Base-by-base conservation (phyloP, 2,113 vertebrate genomes). In the Antechinus stuartii region DNA sequence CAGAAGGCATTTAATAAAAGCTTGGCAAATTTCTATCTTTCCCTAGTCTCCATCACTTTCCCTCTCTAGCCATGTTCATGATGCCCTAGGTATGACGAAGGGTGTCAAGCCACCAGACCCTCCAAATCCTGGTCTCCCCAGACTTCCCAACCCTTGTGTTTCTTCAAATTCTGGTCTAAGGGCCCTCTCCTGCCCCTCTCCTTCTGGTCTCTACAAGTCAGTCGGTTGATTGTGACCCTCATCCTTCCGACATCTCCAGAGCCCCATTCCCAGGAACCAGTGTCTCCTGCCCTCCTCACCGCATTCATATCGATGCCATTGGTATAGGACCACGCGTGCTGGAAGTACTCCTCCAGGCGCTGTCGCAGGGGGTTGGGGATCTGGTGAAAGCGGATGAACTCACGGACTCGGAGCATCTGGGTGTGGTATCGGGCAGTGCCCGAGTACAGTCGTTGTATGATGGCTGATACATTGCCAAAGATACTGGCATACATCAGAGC, bases 401-500 rank as follows among this genome's bases (percentile, higher is more conserved):
- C 99, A 2, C 99, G 97, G 26, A 99, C 99, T 0, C 99, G 97
- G 90, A 99, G 98, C 99, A 99, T 99, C 98, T 99, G 99, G 0
- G 99, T 99, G 99, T 99, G 99, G 98, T 99, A 99, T 53, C 99
- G 99, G 3, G 99, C 99, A 0, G 99, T 99, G 54, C 99, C 99
- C 0, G 99, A 99, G 98, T 99, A 99, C 27, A 99, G 98, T 11
- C 99, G 98, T 98, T 99, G 99, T 98, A 99, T 99, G 97, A 99
- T 99, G 95, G 99, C 99, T 0, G 99, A 99, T 35, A 99, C 99
- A 8, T 99, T 99, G 90, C 99, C 99, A 35, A 99, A 99, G 98
- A 99, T 99, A 55, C 99, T 99, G 98, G 99, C 99, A 1, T 99
- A 99, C 99, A 99, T 99, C 94, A 99, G 98, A 0, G 99, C 99